These are phyloP conservation scores for Brachionus calyciflorus DNA, from an alignment of 1,140 invertebrate species.

Conservation along the genomic window DNA sequence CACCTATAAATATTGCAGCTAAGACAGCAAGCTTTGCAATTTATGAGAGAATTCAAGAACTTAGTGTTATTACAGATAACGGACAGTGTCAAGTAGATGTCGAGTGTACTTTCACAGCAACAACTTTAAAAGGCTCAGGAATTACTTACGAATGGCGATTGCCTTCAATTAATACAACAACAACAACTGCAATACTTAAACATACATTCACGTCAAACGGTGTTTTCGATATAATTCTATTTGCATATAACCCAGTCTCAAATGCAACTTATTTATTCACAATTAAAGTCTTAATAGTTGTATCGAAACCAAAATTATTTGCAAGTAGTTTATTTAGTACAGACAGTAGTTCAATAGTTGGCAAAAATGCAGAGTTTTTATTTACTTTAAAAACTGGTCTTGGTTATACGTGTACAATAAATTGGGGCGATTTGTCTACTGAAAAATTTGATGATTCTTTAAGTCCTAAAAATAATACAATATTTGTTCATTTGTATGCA, in stretches of 20 bases:
- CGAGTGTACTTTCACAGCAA: not conserved
- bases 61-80: not conserved
- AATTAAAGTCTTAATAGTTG: not conserved
- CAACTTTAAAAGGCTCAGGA: not conserved
- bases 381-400: not conserved
- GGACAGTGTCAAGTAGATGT: not conserved
- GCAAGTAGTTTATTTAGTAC: not conserved
- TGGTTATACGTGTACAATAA: slow-evolving; percentile 20
- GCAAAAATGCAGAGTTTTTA: slow-evolving; percentile 13
- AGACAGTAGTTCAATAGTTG: not conserved
- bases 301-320: not conserved
- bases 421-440: not conserved
- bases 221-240: not conserved
- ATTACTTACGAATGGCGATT: not conserved
- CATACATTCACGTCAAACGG: not conserved
- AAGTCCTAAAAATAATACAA: not conserved
- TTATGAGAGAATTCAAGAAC: not conserved
- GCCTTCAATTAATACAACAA: not conserved
- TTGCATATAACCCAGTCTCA: slow-evolving; percentile 8
- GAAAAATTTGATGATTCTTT: slow-evolving; percentile 12
- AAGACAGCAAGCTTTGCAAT: not conserved
- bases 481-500: not conserved
- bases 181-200: not conserved
- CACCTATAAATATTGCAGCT: not conserved
- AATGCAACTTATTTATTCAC: not conserved